These are phyloP conservation scores for Micromussa lordhowensis DNA, from an alignment of 92 coral and sea anemone genomes.

Conservation along the genomic window DNA sequence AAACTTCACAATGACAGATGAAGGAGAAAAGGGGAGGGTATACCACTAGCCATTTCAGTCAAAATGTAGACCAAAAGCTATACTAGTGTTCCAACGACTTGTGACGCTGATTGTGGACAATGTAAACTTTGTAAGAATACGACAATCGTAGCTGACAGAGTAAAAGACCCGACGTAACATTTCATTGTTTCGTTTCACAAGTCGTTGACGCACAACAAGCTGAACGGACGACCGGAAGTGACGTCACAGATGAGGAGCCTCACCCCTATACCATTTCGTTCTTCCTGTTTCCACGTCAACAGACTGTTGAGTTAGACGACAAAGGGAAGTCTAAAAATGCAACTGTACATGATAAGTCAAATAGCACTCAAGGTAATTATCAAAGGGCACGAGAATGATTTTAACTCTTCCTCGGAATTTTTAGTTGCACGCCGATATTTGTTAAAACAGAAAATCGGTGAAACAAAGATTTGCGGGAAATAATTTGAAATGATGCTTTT, in stretches of 20 bases:
- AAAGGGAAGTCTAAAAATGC: constrained; percentile 69
- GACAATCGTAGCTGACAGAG: background rate
- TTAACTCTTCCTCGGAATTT: background rate
- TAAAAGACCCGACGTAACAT: constrained; percentile 16
- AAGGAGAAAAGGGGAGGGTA: background rate
- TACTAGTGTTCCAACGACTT: constrained; percentile 8
- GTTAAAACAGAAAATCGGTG: background rate
- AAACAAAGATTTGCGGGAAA: too few relatives aligned
- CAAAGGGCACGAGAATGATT: background rate
- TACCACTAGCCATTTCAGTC: background rate
- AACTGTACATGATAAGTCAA: constrained; percentile 59
- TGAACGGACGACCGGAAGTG: constrained; percentile 75
- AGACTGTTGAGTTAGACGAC: constrained; percentile 64
- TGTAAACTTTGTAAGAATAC: background rate
- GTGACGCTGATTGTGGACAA: constrained; percentile 10
- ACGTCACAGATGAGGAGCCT: constrained; percentile 85
- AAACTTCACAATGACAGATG: background rate
- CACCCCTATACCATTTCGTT: constrained; percentile 99
- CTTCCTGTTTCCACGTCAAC: constrained; percentile 92
- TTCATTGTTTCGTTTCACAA: constrained; percentile 43
- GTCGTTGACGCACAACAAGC: constrained; percentile 60
- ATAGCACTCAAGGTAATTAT: constrained; percentile 46
- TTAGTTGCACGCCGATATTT: background rate
- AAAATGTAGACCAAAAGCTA: background rate
- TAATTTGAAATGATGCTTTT: too few relatives aligned